Percentiles rank a stretch among this genome's conserved stretches.
These are phyloP conservation scores for Eristalinus aeneus DNA, from an alignment of 2,888 invertebrate species.

Conservation along the genomic window DNA sequence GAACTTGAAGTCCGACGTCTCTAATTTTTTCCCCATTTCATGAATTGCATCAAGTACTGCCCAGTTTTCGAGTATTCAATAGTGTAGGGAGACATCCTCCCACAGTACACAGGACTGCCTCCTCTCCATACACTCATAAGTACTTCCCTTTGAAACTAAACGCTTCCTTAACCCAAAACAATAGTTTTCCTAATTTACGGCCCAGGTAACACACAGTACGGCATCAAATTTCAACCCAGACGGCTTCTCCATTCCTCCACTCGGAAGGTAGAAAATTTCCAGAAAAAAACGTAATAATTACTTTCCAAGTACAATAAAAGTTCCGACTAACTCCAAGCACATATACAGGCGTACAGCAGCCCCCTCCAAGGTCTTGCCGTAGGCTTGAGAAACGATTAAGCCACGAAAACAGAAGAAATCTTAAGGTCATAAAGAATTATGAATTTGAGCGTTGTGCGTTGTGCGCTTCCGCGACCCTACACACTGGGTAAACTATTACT, in stretches of 20 bases:
- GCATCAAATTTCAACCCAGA: neutral
- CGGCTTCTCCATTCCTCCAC: neutral
- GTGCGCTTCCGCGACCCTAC: slow-evolving; percentile 1
- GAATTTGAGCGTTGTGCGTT: slow-evolving; percentile 27
- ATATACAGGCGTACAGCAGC: neutral
- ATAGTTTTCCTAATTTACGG: too few relatives aligned
- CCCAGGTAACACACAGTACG: too few relatives aligned
- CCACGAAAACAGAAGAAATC: neutral
- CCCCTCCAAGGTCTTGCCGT: slow-evolving; percentile 18
- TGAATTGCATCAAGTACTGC: too few relatives aligned
- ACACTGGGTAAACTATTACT: slow-evolving; percentile 3
- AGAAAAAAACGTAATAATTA: neutral
- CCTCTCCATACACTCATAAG: too few relatives aligned
- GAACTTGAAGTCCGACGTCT: too few relatives aligned
- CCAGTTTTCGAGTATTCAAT: too few relatives aligned
- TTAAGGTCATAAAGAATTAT: slow-evolving; percentile 28
- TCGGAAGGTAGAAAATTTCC: neutral
- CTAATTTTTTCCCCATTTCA: too few relatives aligned
- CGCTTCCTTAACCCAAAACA: too few relatives aligned
- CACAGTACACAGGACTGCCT: too few relatives aligned
- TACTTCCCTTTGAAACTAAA: too few relatives aligned
- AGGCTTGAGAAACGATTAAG: neutral
- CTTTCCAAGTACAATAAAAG: slow-evolving; percentile 23
- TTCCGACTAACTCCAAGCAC: slow-evolving; percentile 1
- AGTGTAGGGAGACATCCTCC: too few relatives aligned